Percentiles rank a stretch among this genome's conserved stretches.
phyloP scores from a whole-genome alignment of 2,797 vertebrate species.

The Eulemur albifrons region DNA sequence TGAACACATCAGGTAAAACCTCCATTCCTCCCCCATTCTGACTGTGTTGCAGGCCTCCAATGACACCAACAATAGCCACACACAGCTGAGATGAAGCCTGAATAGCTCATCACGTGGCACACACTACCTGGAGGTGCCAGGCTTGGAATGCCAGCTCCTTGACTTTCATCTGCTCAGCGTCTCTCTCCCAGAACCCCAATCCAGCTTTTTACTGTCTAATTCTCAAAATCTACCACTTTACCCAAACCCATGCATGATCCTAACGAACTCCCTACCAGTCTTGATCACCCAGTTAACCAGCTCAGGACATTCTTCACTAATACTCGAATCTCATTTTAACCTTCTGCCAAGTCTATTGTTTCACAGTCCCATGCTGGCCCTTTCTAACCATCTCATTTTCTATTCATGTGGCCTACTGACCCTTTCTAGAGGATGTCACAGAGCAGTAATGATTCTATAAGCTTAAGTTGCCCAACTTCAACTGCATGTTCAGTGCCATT shows the following conservation, averaged over 20 bases:
- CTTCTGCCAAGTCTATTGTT: neutral
- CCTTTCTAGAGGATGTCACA: neutral
- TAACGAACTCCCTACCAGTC: neutral
- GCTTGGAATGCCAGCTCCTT: neutral
- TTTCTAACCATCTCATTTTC: neutral
- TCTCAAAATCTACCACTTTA: neutral
- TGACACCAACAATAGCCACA: neutral
- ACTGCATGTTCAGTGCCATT: neutral
- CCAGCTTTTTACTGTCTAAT: neutral
- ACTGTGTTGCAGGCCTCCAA: neutral
- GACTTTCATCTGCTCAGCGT: neutral
- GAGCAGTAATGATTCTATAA: neutral
- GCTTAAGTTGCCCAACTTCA: neutral
- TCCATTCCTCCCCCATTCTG: neutral
- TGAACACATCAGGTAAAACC: neutral
- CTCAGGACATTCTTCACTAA: neutral
- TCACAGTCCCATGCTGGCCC: neutral
- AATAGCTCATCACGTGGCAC: neutral
- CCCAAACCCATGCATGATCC: neutral
- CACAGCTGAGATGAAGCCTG: neutral
- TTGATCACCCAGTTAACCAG: neutral
- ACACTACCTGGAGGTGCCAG: neutral
- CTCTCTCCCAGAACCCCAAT: neutral
- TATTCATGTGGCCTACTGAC: neutral
- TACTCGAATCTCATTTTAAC: neutral